These are phyloP conservation scores for Hypsopygia costalis DNA, from an alignment of 2,888 invertebrate species.

Conservation along the genomic window DNA sequence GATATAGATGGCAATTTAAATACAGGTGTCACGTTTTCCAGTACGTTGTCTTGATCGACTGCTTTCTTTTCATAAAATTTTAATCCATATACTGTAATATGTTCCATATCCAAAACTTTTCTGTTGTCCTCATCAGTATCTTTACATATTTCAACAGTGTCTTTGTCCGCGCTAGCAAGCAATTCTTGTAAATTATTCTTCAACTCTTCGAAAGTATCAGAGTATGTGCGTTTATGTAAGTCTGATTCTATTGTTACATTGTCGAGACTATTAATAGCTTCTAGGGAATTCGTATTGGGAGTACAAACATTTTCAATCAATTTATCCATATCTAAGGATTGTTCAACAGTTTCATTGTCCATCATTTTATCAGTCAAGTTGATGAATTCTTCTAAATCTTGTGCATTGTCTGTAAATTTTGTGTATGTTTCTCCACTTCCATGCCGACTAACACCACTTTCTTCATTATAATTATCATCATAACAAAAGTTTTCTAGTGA, in stretches of 20 bases:
- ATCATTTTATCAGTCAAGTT: slow-evolving; percentile 64
- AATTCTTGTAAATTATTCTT: slow-evolving; percentile 58
- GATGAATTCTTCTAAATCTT: slow-evolving; percentile 67
- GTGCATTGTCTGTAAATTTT: slow-evolving; percentile 64
- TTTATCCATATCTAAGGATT: slow-evolving; percentile 29
- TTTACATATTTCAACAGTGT: slow-evolving; percentile 25
- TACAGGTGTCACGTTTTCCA: slow-evolving; percentile 20
- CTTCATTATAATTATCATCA: slow-evolving; percentile 30
- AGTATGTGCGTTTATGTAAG: slow-evolving; percentile 38
- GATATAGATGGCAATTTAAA: slow-evolving; percentile 60
- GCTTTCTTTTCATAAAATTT: slow-evolving; percentile 42
- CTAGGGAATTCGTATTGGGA: slow-evolving; percentile 61
- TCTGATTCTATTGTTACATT: slow-evolving; percentile 12
- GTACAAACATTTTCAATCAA: slow-evolving; percentile 54
- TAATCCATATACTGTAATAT: slow-evolving; percentile 61
- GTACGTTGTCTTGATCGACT: slow-evolving; percentile 12
- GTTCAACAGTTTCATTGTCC: slow-evolving; percentile 30
- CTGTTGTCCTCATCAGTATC: slow-evolving; percentile 25
- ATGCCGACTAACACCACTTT: slow-evolving; percentile 45
- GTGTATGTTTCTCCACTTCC: slow-evolving; percentile 73
- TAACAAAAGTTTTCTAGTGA: slow-evolving; percentile 39
- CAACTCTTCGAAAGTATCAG: slow-evolving; percentile 54
- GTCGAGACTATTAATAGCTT: slow-evolving; percentile 38
- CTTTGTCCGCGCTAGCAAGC: slow-evolving; percentile 33
- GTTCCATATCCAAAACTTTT: slow-evolving; percentile 60